phyloP scores from a whole-genome alignment of 2,888 invertebrate species.

The Prosapia bicincta region DNA sequence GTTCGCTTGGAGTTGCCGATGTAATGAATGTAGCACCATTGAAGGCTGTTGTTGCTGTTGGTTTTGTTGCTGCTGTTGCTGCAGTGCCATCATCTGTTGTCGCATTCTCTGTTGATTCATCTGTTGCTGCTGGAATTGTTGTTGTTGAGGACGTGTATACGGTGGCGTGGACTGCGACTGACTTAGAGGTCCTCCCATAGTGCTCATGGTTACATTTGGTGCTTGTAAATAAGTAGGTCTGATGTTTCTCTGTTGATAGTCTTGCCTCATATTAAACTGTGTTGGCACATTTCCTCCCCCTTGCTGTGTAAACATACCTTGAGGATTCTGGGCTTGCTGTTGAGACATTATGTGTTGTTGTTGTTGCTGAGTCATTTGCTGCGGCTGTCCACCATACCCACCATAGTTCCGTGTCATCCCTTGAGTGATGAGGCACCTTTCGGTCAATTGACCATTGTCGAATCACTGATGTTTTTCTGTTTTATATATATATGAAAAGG shows the following conservation, averaged over 20 bases:
- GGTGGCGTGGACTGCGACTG: slow-evolving; percentile 70
- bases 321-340: slow-evolving; percentile 55
- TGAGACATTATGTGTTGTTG: slow-evolving; percentile 60
- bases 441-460: no score
- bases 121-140: slow-evolving; percentile 59
- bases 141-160: slow-evolving; percentile 54
- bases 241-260: slow-evolving; percentile 36
- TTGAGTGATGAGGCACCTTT: no score
- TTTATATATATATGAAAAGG: no score
- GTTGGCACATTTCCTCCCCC: slow-evolving; percentile 40
- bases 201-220: slow-evolving; percentile 83
- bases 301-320: slow-evolving; percentile 34
- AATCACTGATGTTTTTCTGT: no score
- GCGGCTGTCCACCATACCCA: slow-evolving; percentile 5
- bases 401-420: slow-evolving; percentile 2
- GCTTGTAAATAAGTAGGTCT: slow-evolving; percentile 48
- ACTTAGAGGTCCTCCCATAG: slow-evolving; percentile 56
- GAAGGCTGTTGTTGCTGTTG: slow-evolving; percentile 54
- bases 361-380: slow-evolving; percentile 42
- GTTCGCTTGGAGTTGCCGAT: slow-evolving; percentile 55
- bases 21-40: slow-evolving; percentile 60
- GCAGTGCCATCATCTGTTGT: slow-evolving; percentile 66
- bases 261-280: slow-evolving; percentile 34
- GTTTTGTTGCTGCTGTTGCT: slow-evolving; percentile 62
- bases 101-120: slow-evolving; percentile 58